phyloP scores from a whole-genome alignment of 1,140 invertebrate species.

The Patella vulgata region DNA sequence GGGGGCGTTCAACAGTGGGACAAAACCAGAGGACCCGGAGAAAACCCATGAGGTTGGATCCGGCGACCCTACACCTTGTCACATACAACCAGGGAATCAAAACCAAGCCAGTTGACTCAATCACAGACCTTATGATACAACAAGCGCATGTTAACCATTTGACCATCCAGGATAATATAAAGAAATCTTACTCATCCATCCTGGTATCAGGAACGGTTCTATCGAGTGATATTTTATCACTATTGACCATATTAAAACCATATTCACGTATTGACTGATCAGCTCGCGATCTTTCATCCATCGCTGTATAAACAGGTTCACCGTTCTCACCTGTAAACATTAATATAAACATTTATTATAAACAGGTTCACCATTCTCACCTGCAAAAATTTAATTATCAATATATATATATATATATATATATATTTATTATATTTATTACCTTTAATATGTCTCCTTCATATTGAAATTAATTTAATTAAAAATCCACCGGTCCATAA shows the following conservation, averaged over 20 bases:
- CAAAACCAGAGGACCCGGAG: too few species aligned
- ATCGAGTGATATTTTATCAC: constrained; percentile 89
- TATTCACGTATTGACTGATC: constrained; percentile 72
- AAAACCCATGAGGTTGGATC: too few species aligned
- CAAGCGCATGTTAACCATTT: too few species aligned
- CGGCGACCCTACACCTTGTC: too few species aligned
- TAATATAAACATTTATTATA: constrained; percentile 20
- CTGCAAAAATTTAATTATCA: constrained; percentile 24
- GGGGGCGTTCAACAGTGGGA: too few species aligned
- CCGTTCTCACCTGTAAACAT: constrained; percentile 56
- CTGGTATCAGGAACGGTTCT: constrained; percentile 88
- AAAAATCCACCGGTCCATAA: not conserved
- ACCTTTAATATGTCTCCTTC: not conserved
- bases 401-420: not conserved
- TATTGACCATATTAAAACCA: constrained; percentile 97
- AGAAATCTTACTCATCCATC: constrained; percentile 76
- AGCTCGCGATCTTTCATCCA: constrained; percentile 55
- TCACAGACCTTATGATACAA: too few species aligned
- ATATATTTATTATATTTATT: not conserved
- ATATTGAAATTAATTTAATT: not conserved
- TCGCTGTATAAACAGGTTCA: constrained; percentile 53
- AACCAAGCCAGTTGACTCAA: too few species aligned
- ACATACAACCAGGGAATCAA: too few species aligned
- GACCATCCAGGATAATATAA: too few species aligned
- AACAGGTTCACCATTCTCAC: constrained; percentile 62